phyloP scores from a whole-genome alignment of 2,113 vertebrate genomes.

The Pyxicephalus adspersus region DNA sequence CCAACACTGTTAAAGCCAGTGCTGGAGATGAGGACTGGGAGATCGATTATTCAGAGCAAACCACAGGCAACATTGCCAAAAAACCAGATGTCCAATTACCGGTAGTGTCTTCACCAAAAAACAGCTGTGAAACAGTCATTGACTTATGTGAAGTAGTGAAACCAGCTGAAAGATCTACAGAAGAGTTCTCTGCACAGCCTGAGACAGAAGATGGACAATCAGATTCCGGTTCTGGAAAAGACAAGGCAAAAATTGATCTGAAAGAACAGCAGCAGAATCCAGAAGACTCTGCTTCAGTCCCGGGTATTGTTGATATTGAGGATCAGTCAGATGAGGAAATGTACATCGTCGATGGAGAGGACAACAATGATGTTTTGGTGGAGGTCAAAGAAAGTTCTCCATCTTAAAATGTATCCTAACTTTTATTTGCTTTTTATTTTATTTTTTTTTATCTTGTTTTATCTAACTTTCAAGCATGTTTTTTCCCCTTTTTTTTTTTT shows the following conservation, averaged over 20 bases:
- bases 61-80: not conserved
- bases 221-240: not conserved
- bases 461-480: too few relatives aligned
- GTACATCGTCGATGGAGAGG: not conserved
- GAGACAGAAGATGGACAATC: not conserved
- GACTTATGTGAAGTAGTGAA: not conserved
- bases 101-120: not conserved
- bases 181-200: not conserved
- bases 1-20: not conserved
- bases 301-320: not conserved
- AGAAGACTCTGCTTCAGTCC: not conserved
- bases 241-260: not conserved
- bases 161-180: not conserved
- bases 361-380: not conserved
- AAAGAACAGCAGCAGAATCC: not conserved
- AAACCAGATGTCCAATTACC: not conserved
- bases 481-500: too few relatives aligned
- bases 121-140: too few relatives aligned
- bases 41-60: conserved; percentile 55
- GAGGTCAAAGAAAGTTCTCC: not conserved
- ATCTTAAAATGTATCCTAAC: too few relatives aligned
- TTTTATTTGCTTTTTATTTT: too few relatives aligned
- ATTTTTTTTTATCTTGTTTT: too few relatives aligned
- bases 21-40: conserved; percentile 66
- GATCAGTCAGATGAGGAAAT: not conserved